Conservation (phyloP, 1,140 invertebrate genomes). For the Gryllus bimaculatus region DNA sequence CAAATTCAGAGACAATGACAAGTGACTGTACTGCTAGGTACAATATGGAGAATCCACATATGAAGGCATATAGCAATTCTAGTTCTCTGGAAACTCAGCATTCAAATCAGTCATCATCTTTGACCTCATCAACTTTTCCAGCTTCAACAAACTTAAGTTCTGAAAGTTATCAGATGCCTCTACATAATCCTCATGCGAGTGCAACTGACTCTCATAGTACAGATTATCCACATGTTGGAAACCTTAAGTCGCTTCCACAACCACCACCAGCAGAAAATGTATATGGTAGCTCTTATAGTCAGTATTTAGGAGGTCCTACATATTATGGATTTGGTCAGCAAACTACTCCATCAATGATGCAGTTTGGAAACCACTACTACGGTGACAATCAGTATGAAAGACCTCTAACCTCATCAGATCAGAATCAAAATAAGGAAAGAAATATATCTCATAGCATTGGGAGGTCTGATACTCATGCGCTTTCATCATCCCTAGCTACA, state of each 20-base stretch:
- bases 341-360: not conserved
- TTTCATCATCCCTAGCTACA: not conserved
- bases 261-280: not conserved
- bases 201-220: not conserved
- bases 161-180: not conserved
- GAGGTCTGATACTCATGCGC: not conserved
- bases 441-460: not conserved
- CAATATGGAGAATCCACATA: not conserved
- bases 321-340: conserved; percentile 15
- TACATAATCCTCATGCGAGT: not conserved
- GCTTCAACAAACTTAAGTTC: not conserved
- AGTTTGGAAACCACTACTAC: conserved; percentile 8
- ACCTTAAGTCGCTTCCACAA: not conserved
- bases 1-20: not conserved
- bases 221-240: not conserved
- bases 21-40: not conserved
- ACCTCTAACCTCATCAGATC: not conserved
- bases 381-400: conserved; percentile 7
- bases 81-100: not conserved
- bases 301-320: not conserved
- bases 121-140: not conserved
- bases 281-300: not conserved
- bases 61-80: not conserved
- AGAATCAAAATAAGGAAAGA: conserved; percentile 8
- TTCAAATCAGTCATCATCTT: not conserved